Base-by-base conservation (phyloP, 2,113 vertebrate genomes). In the Laterallus jamaicensis region DNA sequence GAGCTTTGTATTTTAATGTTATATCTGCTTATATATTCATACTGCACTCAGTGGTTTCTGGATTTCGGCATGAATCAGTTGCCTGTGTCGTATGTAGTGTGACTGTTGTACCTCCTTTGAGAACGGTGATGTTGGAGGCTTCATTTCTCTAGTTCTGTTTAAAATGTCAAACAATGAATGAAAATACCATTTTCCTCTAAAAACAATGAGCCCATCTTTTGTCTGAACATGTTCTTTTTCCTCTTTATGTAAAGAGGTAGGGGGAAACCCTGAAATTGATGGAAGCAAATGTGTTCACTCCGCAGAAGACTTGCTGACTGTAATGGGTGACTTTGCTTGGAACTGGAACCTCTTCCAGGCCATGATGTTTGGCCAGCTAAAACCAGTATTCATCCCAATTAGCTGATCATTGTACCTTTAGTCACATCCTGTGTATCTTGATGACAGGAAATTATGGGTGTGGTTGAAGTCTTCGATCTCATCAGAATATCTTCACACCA, bases 371-470 rank as follows among this genome's bases (percentile, higher is more conserved):
- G 88, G 68, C 37, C 49, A 66, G 73, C 62, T 81, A 84, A 81
- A 83, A 28, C 60, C 66, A 62, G 76, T 71, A 29, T 92, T 91
- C 77, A 94, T 79, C 66, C 66, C 88, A 89, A 91, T 96, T 94
- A 96, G 83, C 77, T 85, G 96, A 63, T 96, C 92, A 25, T 35
- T 89, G 44, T 87, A 59, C 40, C 55, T 95, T 96, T 96, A 96
- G 92, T 97, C 96, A 96, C 81, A 93, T 97, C 96, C 96, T 92
- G 91, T 86, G 81, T 58, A 66, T 75, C 67, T 52, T 88, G 74
- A 81, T 0, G 31, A 50, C 79, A 86, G 95, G 93, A 95, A 96
- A 44, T 74, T 42, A 74, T 49, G 81, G 91, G 95, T 79, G 93
- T 82, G 91, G 87, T 67, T 82, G 15, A 85, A 82, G 47, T 13